Percentiles rank a stretch among this genome's conserved stretches.
Evolutionary conservation across 2,113 vertebrate species (phyloP).

Genomic region (Mirza zaza): DNA sequence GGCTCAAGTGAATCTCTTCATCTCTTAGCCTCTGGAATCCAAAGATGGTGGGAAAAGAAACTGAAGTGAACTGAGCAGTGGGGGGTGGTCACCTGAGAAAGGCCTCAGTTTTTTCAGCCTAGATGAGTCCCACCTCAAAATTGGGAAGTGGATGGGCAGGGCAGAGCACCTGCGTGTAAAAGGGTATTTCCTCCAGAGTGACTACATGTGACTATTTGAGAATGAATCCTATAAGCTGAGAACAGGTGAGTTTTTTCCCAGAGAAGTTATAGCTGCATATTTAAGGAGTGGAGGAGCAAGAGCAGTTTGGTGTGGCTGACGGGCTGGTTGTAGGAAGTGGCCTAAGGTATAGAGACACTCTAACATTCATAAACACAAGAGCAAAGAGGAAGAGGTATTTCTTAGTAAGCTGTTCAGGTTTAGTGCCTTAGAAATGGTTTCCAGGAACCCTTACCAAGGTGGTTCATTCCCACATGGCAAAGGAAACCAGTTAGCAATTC

Average conservation of each 20-base stretch:
- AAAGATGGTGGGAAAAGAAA: background rate
- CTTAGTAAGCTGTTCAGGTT: background rate
- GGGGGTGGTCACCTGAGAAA: background rate
- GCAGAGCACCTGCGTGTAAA: background rate
- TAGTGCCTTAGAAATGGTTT: background rate
- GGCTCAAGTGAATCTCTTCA: background rate
- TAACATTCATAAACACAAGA: background rate
- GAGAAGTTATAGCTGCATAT: background rate
- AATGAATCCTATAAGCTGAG: background rate
- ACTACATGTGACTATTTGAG: background rate
- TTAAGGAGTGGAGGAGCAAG: no score
- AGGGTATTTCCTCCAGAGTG: background rate
- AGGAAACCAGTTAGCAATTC: background rate
- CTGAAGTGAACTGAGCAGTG: background rate
- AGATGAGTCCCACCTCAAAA: background rate
- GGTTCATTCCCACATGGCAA: background rate
- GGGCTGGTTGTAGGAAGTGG: background rate
- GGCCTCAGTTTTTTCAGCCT: background rate
- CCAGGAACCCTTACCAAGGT: background rate
- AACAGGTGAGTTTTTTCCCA: background rate
- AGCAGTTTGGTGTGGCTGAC: background rate
- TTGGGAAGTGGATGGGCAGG: background rate
- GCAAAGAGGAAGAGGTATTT: background rate
- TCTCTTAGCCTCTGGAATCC: background rate
- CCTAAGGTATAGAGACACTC: background rate